phyloP scores from a whole-genome alignment of 2,888 invertebrate species.

The Apodemia hepburni region DNA sequence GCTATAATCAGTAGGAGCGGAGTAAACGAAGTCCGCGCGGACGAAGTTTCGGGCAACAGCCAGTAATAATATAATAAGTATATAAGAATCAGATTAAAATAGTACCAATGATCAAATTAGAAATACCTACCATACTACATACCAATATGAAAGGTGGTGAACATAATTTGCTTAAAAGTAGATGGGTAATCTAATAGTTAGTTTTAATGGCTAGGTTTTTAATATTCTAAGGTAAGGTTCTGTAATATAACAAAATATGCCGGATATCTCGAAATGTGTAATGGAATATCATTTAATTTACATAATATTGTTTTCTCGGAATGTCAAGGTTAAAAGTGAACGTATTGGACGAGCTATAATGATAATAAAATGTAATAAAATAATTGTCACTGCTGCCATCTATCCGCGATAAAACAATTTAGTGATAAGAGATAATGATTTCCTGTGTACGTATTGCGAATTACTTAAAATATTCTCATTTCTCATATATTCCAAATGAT shows the following conservation, averaged over 20 bases:
- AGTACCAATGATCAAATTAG: no score
- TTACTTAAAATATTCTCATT: background rate
- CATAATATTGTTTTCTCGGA: conserved; percentile 27
- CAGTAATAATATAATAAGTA: no score
- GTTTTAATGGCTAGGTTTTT: background rate
- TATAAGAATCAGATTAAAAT: no score
- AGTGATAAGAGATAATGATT: conserved; percentile 9
- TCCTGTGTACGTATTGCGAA: background rate
- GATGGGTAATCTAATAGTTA: background rate
- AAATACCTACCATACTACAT: no score
- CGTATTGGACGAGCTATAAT: conserved; percentile 21
- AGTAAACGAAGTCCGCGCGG: no score
- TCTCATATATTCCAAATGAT: background rate
- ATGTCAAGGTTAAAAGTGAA: conserved; percentile 38
- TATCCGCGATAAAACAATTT: background rate
- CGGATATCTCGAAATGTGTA: conserved; percentile 11
- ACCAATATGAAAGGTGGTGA: background rate
- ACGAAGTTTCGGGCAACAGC: no score
- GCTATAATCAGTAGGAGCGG: no score
- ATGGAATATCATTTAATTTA: conserved; percentile 10
- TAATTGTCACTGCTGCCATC: conserved; percentile 3
- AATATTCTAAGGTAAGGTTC: background rate
- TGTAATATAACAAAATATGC: background rate
- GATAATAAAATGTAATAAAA: background rate
- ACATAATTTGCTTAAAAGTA: background rate